These are phyloP conservation scores for Symphodus melops DNA, from an alignment of 2,113 vertebrate genomes.

Conservation along the genomic window DNA sequence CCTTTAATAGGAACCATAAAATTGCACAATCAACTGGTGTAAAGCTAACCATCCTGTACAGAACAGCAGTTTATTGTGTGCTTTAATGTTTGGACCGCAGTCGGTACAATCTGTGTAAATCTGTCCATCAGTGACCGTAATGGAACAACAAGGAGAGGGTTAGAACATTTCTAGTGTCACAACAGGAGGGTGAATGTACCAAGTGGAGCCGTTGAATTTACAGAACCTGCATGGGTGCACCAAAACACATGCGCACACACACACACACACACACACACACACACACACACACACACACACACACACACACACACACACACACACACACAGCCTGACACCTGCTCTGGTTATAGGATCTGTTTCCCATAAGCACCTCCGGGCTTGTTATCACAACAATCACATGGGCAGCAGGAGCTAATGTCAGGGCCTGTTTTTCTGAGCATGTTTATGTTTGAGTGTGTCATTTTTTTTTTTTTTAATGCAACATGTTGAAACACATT, in stretches of 20 bases:
- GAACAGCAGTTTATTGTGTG: background rate
- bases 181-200: constrained; percentile 5
- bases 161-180: constrained; percentile 25
- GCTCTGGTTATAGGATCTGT: constrained; percentile 56
- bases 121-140: constrained; percentile 16
- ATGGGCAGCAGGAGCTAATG: constrained; percentile 12
- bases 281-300: constrained; percentile 11
- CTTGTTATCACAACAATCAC: constrained; percentile 60
- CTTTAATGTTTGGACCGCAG: constrained; percentile 23
- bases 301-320: background rate
- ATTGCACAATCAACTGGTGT: too few species aligned
- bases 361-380: constrained; percentile 42
- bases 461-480: too few species aligned
- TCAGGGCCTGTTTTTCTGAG: background rate
- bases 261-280: constrained; percentile 15
- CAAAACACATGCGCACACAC: background rate
- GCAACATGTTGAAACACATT: too few species aligned
- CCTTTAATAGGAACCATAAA: too few species aligned
- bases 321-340: constrained; percentile 16
- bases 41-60: too few species aligned
- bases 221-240: too few species aligned
- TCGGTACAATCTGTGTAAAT: constrained; percentile 47
- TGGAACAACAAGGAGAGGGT: constrained; percentile 3
- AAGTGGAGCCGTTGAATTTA: background rate
- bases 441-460: background rate